Percentiles rank a stretch among this genome's conserved stretches.
phyloP scores from a whole-genome alignment of 1,140 invertebrate genomes.

The Andrena cerasifolii region DNA sequence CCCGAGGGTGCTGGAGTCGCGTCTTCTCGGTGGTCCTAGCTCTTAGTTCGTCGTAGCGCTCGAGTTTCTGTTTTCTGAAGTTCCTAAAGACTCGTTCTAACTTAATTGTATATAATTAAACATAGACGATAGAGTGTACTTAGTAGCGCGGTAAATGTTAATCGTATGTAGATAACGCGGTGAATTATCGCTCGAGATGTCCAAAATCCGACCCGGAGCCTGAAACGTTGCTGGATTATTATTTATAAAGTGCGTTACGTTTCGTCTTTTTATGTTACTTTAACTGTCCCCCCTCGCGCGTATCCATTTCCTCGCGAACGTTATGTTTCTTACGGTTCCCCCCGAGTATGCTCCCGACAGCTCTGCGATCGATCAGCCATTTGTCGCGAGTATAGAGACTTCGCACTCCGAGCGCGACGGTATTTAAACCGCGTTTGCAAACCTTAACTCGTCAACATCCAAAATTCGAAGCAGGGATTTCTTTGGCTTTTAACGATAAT shows the following conservation, averaged over 20 bases:
- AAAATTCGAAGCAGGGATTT: too few species aligned
- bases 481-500: too few species aligned
- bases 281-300: constrained; percentile 8
- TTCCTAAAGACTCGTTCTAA: constrained; percentile 65
- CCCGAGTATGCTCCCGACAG: background rate
- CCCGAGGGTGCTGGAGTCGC: constrained; percentile 25
- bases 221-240: constrained; percentile 20
- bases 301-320: background rate
- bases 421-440: too few species aligned
- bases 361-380: background rate
- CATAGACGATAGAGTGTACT: constrained; percentile 54
- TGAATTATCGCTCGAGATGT: constrained; percentile 37
- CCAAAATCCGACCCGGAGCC: constrained; percentile 46
- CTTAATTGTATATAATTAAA: constrained; percentile 58
- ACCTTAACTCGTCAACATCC: too few species aligned
- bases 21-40: constrained; percentile 25
- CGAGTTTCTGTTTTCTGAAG: constrained; percentile 65
- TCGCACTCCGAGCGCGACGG: too few species aligned
- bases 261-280: constrained; percentile 6
- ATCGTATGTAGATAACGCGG: constrained; percentile 43
- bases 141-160: constrained; percentile 39
- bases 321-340: background rate
- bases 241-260: background rate
- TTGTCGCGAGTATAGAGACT: too few species aligned
- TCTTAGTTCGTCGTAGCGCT: constrained; percentile 58